Evolutionary conservation across 2,888 invertebrate species (phyloP).

Genomic region (Lasioglossum figueresi): DNA sequence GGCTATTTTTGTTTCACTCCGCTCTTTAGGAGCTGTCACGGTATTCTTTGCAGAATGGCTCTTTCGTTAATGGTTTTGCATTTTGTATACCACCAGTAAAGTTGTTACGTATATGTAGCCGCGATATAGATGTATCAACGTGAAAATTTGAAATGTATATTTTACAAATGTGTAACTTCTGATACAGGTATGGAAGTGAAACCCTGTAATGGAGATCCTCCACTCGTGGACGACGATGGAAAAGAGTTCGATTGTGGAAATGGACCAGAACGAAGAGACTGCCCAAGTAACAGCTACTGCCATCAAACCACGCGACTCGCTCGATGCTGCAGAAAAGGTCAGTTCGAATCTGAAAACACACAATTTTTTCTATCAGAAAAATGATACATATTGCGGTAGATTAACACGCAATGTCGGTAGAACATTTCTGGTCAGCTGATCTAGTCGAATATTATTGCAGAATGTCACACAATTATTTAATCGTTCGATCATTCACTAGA

Average conservation of each 20-base stretch:
- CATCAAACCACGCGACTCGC: slow-evolving; percentile 93
- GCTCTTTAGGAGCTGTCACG: not conserved
- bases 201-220: slow-evolving; percentile 93
- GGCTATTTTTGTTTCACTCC: not conserved
- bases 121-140: not conserved
- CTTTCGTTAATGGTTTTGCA: not conserved
- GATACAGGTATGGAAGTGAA: slow-evolving; percentile 90
- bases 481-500: not conserved
- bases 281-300: slow-evolving; percentile 94
- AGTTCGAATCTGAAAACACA: not conserved
- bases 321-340: slow-evolving; percentile 94
- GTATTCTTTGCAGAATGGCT: not conserved
- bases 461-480: not conserved
- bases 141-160: not conserved
- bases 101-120: not conserved
- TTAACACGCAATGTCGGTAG: not conserved
- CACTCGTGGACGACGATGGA: slow-evolving; percentile 90
- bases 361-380: too few species aligned
- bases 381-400: not conserved
- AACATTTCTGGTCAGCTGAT: too few species aligned
- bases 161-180: slow-evolving; percentile 1
- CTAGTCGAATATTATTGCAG: not conserved
- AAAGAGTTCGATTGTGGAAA: slow-evolving; percentile 93
- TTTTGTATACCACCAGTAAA: not conserved
- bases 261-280: slow-evolving; percentile 91